A percentile compares a stretch with the other conserved stretches of the same genome.
phyloP scores from a whole-genome alignment of 92 coral and sea anemone species.

The Pocillopora meandrina region DNA sequence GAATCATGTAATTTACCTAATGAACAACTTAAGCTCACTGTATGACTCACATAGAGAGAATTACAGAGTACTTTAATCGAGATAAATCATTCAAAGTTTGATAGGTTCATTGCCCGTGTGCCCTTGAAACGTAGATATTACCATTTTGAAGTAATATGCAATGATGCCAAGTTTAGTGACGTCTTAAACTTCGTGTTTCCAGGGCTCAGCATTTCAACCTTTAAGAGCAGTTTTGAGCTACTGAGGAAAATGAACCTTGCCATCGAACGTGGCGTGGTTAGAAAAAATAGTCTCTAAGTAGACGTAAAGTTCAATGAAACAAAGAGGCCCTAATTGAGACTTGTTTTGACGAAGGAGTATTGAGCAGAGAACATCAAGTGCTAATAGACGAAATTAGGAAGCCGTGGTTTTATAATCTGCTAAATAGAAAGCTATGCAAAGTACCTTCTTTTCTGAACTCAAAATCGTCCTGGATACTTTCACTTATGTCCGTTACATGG shows the following conservation, averaged over 20 bases:
- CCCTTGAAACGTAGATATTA: background rate
- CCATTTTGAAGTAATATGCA: background rate
- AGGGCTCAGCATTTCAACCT: background rate
- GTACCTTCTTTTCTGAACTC: conserved; percentile 79
- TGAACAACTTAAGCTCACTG: background rate
- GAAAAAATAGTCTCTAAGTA: background rate
- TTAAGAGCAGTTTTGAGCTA: background rate
- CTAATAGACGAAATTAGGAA: background rate
- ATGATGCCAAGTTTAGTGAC: background rate
- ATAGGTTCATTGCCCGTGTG: background rate
- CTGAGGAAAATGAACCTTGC: background rate
- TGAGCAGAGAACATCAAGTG: background rate
- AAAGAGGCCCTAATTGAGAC: background rate
- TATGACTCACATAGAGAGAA: background rate
- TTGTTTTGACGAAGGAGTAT: conserved; percentile 15
- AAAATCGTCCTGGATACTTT: conserved; percentile 62
- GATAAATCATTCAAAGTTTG: background rate
- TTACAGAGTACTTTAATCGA: background rate
- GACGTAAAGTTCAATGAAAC: background rate
- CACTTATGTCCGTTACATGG: conserved; percentile 80
- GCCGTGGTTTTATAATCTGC: background rate
- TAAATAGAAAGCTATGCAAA: background rate
- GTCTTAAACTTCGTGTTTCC: background rate
- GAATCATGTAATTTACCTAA: background rate
- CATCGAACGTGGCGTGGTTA: background rate